These are phyloP conservation scores for Nomada lathburiana DNA, from an alignment of 2,888 invertebrate species.

Conservation along the genomic window DNA sequence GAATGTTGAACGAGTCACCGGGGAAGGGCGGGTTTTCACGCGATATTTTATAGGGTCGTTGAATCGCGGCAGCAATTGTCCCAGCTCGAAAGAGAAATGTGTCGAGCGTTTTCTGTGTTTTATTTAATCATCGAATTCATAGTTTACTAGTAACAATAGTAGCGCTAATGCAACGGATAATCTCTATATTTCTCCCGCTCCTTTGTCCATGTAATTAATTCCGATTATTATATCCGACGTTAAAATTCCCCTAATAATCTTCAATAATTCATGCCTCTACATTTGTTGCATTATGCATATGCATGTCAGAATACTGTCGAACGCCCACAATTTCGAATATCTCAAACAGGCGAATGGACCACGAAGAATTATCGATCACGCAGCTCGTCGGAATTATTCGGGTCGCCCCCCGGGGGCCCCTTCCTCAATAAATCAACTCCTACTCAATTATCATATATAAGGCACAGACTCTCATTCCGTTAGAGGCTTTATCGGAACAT, in stretches of 20 bases:
- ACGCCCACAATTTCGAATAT: background rate
- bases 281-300: background rate
- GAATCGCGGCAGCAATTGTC: background rate
- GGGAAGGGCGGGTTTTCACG: background rate
- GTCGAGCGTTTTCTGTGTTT: background rate
- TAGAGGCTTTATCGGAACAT: background rate
- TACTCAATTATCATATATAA: background rate
- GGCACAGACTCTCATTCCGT: background rate
- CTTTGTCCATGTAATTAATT: no score
- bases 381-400: slow-evolving; percentile 9
- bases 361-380: background rate
- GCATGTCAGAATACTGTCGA: background rate
- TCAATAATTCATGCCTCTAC: background rate
- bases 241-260: background rate
- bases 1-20: slow-evolving; percentile 2
- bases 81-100: background rate
- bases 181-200: no score
- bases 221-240: no score
- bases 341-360: background rate
- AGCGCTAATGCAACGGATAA: no score
- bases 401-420: background rate
- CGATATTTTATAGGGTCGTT: slow-evolving; percentile 1
- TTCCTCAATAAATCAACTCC: background rate
- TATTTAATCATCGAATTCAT: background rate
- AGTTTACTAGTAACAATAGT: no score